Evolutionary conservation across 1,140 invertebrate species (phyloP).

Genomic region (Hylyphantes graminicola): DNA sequence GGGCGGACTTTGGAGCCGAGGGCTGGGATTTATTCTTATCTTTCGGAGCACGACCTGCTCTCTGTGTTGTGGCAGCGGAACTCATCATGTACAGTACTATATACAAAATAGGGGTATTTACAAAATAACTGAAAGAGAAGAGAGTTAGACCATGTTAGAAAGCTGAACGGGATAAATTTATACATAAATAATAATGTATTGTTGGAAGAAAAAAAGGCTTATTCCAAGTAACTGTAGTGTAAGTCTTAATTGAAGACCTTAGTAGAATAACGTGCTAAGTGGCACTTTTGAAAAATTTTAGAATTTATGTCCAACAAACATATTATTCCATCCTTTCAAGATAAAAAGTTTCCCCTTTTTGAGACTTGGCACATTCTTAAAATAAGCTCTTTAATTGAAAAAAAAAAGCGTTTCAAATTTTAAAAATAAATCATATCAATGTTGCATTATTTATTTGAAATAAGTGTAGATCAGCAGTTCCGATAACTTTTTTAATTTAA

Average conservation of each 20-base stretch:
- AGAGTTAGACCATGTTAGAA: neutral
- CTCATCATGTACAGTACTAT: slow-evolving; percentile 61
- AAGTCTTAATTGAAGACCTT: neutral
- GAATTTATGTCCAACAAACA: too few relatives aligned
- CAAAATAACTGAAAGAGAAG: slow-evolving; percentile 55
- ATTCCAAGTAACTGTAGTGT: neutral
- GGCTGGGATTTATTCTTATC: slow-evolving; percentile 40
- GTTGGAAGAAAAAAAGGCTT: neutral
- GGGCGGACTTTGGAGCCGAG: neutral
- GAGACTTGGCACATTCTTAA: too few relatives aligned
- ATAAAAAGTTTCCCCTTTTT: too few relatives aligned
- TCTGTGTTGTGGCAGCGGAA: slow-evolving; percentile 51
- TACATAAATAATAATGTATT: neutral
- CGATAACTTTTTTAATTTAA: too few relatives aligned
- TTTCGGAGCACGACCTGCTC: slow-evolving; percentile 56
- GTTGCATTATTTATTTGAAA: too few relatives aligned
- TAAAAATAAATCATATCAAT: too few relatives aligned
- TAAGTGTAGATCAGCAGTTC: too few relatives aligned
- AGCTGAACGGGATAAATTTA: neutral
- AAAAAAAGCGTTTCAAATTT: too few relatives aligned
- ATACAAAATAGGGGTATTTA: slow-evolving; percentile 61
- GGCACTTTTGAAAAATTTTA: too few relatives aligned
- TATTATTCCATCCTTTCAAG: too few relatives aligned
- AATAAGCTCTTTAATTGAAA: too few relatives aligned
- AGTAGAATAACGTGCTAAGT: neutral